phyloP scores from a whole-genome alignment of 2,797 vertebrate genomes.

The Antennarius maculatus region DNA sequence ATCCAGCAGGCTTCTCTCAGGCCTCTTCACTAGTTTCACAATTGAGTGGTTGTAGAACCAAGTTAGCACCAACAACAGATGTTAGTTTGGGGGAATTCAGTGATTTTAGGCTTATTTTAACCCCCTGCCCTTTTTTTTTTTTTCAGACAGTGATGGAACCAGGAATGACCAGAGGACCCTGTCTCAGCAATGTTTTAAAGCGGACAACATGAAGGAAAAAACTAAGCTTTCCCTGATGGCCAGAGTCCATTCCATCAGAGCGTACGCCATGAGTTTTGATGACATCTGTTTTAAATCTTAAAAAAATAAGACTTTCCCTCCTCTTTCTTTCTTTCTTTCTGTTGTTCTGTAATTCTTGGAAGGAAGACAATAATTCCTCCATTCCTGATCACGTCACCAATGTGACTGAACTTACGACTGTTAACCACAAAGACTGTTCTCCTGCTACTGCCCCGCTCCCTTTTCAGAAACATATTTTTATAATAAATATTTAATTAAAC shows the following conservation, averaged over 20 bases:
- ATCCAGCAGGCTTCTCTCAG: background rate
- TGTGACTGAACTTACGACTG: slow-evolving; percentile 78
- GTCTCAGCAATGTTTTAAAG: slow-evolving; percentile 60
- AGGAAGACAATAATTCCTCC: slow-evolving; percentile 15
- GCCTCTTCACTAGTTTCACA: too few species aligned
- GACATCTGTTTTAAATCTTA: slow-evolving; percentile 49
- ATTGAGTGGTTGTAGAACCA: too few species aligned
- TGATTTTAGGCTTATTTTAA: slow-evolving; percentile 35
- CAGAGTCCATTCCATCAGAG: slow-evolving; percentile 63
- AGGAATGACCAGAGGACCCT: slow-evolving; percentile 51
- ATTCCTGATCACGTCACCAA: slow-evolving; percentile 48
- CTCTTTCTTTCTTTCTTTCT: background rate
- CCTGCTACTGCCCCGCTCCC: slow-evolving; percentile 52
- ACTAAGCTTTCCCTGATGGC: slow-evolving; percentile 44
- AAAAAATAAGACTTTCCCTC: slow-evolving; percentile 5
- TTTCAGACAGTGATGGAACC: slow-evolving; percentile 72
- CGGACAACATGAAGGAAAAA: slow-evolving; percentile 78
- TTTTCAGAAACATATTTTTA: slow-evolving; percentile 68
- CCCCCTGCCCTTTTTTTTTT: slow-evolving; percentile 40
- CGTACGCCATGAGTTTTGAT: slow-evolving; percentile 53
- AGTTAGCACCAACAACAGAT: too few species aligned
- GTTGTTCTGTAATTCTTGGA: slow-evolving; percentile 1
- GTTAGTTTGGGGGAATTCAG: too few species aligned
- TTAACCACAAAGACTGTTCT: slow-evolving; percentile 81
- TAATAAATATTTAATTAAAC: slow-evolving; percentile 63